A percentile compares a stretch with the other conserved stretches of the same genome.
Conservation (phyloP, 2,113 vertebrate species). For the Dasyurus viverrinus region DNA sequence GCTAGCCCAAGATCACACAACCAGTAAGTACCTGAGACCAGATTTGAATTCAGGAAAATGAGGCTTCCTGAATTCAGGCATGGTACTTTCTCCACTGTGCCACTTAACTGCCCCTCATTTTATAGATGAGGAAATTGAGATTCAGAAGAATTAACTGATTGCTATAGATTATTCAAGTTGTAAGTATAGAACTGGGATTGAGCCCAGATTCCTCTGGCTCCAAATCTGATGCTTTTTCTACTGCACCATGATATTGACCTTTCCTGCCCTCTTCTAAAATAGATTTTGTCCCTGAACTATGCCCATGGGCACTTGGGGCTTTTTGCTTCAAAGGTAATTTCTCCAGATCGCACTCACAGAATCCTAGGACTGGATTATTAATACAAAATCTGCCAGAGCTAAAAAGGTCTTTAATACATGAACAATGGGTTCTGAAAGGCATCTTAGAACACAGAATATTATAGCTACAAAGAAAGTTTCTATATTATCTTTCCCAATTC, state of each 20-base stretch:
- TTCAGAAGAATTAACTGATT: not conserved
- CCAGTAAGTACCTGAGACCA: too few relatives aligned
- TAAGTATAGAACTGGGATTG: not conserved
- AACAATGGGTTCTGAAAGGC: not conserved
- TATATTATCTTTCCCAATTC: not conserved
- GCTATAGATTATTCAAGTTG: not conserved
- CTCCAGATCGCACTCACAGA: not conserved
- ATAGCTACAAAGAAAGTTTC: not conserved
- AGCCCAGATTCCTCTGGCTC: not conserved
- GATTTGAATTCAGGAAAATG: too few relatives aligned
- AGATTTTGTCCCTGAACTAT: not conserved
- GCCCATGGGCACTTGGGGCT: not conserved
- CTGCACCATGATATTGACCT: not conserved
- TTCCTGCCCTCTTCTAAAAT: not conserved
- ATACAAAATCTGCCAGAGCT: not conserved
- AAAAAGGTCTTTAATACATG: not conserved
- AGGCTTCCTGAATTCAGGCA: too few relatives aligned
- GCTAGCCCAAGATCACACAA: too few relatives aligned
- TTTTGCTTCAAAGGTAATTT: not conserved
- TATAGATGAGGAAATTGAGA: not conserved
- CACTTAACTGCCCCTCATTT: not conserved
- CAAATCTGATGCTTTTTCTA: not conserved
- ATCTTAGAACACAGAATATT: not conserved
- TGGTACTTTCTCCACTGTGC: too few relatives aligned
- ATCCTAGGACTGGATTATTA: not conserved